phyloP scores from a whole-genome alignment of 2,888 invertebrate species.

The Autographa pulchrina region DNA sequence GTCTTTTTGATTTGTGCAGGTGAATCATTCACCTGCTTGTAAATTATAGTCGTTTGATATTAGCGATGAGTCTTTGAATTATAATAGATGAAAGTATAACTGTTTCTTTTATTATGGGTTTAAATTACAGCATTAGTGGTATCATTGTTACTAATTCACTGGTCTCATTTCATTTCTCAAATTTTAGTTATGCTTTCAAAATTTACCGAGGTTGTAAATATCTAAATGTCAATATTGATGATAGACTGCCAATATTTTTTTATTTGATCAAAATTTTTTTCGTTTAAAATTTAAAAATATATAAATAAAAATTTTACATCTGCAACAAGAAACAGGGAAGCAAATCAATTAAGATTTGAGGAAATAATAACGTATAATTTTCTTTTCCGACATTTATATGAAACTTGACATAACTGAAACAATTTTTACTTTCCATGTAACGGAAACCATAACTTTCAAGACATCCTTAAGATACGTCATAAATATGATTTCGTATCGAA shows the following conservation, averaged over 20 bases:
- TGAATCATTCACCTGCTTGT: conserved; percentile 60
- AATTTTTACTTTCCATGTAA: conserved; percentile 46
- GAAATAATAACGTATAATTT: no score
- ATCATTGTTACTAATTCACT: background rate
- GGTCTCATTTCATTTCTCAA: background rate
- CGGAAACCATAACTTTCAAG: conserved; percentile 55
- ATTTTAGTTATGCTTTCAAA: background rate
- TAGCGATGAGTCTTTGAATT: conserved; percentile 33
- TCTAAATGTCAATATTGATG: no score
- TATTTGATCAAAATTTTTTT: no score
- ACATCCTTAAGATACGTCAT: conserved; percentile 50
- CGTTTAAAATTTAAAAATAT: no score
- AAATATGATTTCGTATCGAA: conserved; percentile 53
- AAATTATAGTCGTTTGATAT: conserved; percentile 51
- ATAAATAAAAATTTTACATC: no score
- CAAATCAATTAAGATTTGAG: no score
- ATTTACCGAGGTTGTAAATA: no score
- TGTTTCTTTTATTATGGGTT: conserved; percentile 32
- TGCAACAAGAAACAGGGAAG: no score
- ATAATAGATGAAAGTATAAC: conserved; percentile 36
- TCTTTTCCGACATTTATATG: no score
- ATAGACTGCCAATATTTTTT: no score
- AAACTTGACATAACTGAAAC: conserved; percentile 11
- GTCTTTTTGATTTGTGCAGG: conserved; percentile 60
- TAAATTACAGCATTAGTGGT: conserved; percentile 33